A percentile compares a stretch with the other conserved stretches of the same genome.
phyloP scores from a whole-genome alignment of 2,113 vertebrate genomes.

The Aegotheles bennettii region DNA sequence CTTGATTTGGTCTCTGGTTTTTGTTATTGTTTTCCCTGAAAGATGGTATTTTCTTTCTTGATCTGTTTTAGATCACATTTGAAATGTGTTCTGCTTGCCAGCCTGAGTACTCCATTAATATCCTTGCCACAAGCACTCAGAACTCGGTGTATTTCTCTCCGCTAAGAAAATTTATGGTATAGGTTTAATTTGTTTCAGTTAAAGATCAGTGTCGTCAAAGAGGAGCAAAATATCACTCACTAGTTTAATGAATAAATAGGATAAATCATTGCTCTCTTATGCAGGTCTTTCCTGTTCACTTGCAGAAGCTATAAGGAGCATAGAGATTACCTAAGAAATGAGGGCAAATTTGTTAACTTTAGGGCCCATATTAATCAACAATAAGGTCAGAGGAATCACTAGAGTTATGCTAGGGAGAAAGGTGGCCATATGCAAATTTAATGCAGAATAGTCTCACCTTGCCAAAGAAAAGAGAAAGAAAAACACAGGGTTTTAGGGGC shows the following conservation, averaged over 20 bases:
- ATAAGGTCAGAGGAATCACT: background rate
- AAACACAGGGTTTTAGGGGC: background rate
- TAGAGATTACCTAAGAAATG: background rate
- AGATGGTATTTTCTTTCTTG: background rate
- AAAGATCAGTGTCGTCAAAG: background rate
- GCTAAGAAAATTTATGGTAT: background rate
- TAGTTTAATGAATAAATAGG: background rate
- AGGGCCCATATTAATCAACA: background rate
- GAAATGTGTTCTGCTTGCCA: background rate
- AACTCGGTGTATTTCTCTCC: background rate
- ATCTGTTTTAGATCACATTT: background rate
- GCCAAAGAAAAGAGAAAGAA: conserved; percentile 6
- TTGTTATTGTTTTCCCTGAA: background rate
- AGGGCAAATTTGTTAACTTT: background rate
- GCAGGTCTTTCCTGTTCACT: background rate
- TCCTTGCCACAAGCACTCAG: background rate
- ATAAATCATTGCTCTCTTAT: background rate
- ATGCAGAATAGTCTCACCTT: background rate
- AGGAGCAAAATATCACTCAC: background rate
- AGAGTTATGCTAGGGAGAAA: background rate
- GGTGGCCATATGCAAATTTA: conserved; percentile 9
- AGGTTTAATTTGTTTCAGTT: background rate
- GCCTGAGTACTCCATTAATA: background rate
- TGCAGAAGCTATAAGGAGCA: background rate
- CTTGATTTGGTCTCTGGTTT: background rate